phyloP scores from a whole-genome alignment of 1,140 invertebrate genomes.

The Drosophila eugracilis region DNA sequence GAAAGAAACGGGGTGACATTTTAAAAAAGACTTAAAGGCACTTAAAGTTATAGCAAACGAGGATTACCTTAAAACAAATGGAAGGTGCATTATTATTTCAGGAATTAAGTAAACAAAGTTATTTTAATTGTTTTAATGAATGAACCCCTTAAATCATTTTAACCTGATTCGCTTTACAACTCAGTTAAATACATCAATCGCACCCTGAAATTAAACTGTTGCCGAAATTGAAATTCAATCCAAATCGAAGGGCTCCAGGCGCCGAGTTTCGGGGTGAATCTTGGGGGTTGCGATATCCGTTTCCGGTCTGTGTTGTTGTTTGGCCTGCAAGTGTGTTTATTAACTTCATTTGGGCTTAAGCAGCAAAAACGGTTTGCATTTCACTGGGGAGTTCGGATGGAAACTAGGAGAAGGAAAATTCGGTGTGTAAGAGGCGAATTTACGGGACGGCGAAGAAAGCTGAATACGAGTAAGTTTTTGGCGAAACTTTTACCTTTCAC shows the following conservation, averaged over 20 bases:
- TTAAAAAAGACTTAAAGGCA: background rate
- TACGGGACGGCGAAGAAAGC: constrained; percentile 10
- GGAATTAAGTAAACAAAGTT: no score
- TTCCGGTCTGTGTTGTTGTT: constrained; percentile 13
- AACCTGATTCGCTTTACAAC: background rate
- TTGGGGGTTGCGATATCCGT: background rate
- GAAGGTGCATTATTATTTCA: no score
- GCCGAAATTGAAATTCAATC: background rate
- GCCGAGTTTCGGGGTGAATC: background rate
- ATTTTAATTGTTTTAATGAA: no score
- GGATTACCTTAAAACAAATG: no score
- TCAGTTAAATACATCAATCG: background rate
- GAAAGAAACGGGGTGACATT: background rate
- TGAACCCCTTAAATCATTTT: background rate
- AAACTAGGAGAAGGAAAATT: constrained; percentile 13
- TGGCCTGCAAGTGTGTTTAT: constrained; percentile 27
- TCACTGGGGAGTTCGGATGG: background rate
- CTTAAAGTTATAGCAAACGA: no score
- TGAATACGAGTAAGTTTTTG: constrained; percentile 25
- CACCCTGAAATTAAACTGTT: background rate
- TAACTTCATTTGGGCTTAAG: constrained; percentile 42
- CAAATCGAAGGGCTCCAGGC: background rate
- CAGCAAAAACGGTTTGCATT: constrained; percentile 30
- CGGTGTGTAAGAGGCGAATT: constrained; percentile 28
- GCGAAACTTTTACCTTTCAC: constrained; percentile 41